Base-by-base conservation (phyloP, 1,140 invertebrate species). In the Nasonia longicornis region DNA sequence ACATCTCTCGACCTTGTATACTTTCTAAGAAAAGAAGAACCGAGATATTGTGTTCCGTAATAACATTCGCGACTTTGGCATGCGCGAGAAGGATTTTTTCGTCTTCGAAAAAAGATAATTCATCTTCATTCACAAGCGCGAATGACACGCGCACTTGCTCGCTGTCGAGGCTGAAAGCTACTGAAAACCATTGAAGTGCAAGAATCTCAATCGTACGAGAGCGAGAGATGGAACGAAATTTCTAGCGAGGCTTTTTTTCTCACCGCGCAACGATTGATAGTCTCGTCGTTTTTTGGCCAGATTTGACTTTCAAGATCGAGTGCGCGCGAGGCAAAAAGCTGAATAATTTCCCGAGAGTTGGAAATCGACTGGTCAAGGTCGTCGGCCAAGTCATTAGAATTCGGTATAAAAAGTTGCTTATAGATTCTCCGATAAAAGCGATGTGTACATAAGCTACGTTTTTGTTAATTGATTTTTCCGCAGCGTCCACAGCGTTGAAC, bases 1-100 rank as follows among this genome's bases (percentile, higher is more conserved):
- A 26, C 14, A 52, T 29, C 2, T 20, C 1, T 20, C 3, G 31
- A 64, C 74, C 74, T 76, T 76, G 74, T 45, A 26, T 26, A 69
- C 63, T 77, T 77, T 78, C 66, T 78, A 70, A 6, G 42, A 29
- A 78, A 78, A 78, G 42, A n/a, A 45, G 11, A 78, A 35, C 67
- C 26, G 45, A 3, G 64, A 77, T 48, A 38, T 77, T 8, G 16
- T 12, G 35, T 42, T 77, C 22, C 3, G 4, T 67, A 67, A 48
- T 67, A 22, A 77, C 22, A 6, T 4, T 35, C 7, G 45, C 45
- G 38, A 26, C 63, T 22, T 67, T 67, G 75, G 45, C 26, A 26
- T 10, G 31, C 22, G 0, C 26, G 48, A 74, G n/a, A 48, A 48
- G 0, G 3, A 48, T 16, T 48, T 48, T 58, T 74, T 31, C 42